phyloP scores from a whole-genome alignment of 2,797 vertebrate species.

The Erpetoichthys calabaricus region DNA sequence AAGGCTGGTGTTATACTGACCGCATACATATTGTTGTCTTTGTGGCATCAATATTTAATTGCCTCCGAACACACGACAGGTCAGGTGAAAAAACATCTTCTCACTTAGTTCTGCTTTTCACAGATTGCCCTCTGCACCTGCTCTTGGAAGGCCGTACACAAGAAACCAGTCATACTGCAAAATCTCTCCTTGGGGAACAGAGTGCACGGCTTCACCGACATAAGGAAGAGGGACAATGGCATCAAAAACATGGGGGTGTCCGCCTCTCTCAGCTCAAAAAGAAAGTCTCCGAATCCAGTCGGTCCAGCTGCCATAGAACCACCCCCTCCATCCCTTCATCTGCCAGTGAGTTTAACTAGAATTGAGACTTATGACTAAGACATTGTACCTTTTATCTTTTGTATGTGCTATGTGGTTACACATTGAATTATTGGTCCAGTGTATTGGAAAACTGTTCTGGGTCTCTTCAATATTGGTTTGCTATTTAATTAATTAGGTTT shows the following conservation, averaged over 20 bases:
- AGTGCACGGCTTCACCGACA: not conserved
- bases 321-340: slow-evolving; percentile 14
- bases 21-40: too few relatives aligned
- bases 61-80: too few relatives aligned
- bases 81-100: too few relatives aligned
- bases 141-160: slow-evolving; percentile 26
- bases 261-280: slow-evolving; percentile 26
- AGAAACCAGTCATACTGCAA: slow-evolving; percentile 20
- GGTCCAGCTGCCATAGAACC: slow-evolving; percentile 13
- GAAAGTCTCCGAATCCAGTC: slow-evolving; percentile 20
- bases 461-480: too few relatives aligned
- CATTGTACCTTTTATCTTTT: too few relatives aligned
- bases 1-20: too few relatives aligned
- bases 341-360: slow-evolving; percentile 21
- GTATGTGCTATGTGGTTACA: too few relatives aligned
- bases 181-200: slow-evolving; percentile 11
- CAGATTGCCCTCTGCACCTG: slow-evolving; percentile 28
- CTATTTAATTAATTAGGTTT: too few relatives aligned
- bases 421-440: too few relatives aligned
- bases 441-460: too few relatives aligned
- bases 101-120: not conserved
- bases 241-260: slow-evolving; percentile 9
- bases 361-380: not conserved
- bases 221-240: not conserved
- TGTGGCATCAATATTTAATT: too few relatives aligned